Evolutionary conservation across 2,113 vertebrate genomes (phyloP).

Genomic region (Triplophysa dalaica): DNA sequence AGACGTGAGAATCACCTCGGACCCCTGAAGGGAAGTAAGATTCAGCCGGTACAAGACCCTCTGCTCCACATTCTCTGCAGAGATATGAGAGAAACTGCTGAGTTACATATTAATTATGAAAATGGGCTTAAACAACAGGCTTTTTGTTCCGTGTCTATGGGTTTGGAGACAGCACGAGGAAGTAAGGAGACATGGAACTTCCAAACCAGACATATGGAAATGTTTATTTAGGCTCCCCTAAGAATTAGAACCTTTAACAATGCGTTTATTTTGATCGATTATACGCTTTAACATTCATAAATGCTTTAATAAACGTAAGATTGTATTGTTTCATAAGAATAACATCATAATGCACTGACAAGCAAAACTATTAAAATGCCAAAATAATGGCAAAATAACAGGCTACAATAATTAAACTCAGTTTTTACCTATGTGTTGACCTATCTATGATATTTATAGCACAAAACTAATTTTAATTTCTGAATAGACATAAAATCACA

Average conservation of each 20-base stretch:
- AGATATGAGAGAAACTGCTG: slow-evolving; percentile 45
- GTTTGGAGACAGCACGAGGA: slow-evolving; percentile 49
- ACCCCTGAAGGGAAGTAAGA: slow-evolving; percentile 86
- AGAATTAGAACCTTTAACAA: slow-evolving; percentile 69
- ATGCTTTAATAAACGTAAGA: slow-evolving; percentile 37
- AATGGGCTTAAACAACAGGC: slow-evolving; percentile 72
- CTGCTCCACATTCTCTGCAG: slow-evolving; percentile 52
- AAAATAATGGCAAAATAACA: neutral
- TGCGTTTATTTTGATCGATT: slow-evolving; percentile 53
- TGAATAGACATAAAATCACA: neutral
- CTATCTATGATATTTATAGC: no score
- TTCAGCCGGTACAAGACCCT: slow-evolving; percentile 84
- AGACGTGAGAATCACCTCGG: slow-evolving; percentile 84
- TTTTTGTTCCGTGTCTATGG: slow-evolving; percentile 74
- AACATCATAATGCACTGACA: neutral
- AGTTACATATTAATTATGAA: slow-evolving; percentile 72
- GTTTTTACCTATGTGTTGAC: neutral
- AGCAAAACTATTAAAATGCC: neutral
- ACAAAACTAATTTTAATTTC: neutral
- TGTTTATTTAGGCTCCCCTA: slow-evolving; percentile 68
- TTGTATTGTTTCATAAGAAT: neutral
- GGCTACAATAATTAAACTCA: neutral
- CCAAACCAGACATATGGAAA: slow-evolving; percentile 72
- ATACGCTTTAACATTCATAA: slow-evolving; percentile 49
- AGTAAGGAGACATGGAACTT: slow-evolving; percentile 69